These are phyloP conservation scores for Pantherophis vulpinus DNA, from an alignment of 2,797 vertebrate species.

Conservation along the genomic window DNA sequence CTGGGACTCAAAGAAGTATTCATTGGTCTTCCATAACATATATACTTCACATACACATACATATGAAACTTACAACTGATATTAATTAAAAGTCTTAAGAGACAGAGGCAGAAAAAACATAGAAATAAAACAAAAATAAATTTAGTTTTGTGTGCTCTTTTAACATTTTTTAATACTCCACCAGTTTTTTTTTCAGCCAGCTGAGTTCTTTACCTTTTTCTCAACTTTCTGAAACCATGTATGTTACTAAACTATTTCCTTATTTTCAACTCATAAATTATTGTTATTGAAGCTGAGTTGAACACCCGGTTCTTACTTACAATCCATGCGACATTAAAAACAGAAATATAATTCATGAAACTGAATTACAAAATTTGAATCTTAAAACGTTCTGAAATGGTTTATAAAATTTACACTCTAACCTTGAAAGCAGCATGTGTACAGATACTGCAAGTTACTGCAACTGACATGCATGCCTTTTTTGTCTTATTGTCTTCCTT, in stretches of 20 bases:
- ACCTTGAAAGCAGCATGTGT: not conserved
- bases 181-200: not conserved
- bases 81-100: not conserved
- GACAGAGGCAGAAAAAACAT: not conserved
- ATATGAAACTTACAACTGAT: not conserved
- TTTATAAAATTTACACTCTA: not conserved
- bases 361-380: not conserved
- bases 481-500: not conserved
- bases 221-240: not conserved
- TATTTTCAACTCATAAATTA: not conserved
- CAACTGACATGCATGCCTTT: not conserved
- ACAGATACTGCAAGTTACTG: not conserved
- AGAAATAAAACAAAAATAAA: not conserved
- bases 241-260: not conserved
- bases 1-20: not conserved
- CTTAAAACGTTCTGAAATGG: not conserved
- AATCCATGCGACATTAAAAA: not conserved
- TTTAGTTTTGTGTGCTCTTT: not conserved
- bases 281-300: not conserved
- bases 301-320: not conserved
- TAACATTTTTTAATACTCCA: not conserved
- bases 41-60: not conserved
- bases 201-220: not conserved
- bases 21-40: not conserved
- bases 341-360: not conserved